Base-by-base conservation (phyloP, 1,140 invertebrate genomes). In the Camponotus vicinus region DNA sequence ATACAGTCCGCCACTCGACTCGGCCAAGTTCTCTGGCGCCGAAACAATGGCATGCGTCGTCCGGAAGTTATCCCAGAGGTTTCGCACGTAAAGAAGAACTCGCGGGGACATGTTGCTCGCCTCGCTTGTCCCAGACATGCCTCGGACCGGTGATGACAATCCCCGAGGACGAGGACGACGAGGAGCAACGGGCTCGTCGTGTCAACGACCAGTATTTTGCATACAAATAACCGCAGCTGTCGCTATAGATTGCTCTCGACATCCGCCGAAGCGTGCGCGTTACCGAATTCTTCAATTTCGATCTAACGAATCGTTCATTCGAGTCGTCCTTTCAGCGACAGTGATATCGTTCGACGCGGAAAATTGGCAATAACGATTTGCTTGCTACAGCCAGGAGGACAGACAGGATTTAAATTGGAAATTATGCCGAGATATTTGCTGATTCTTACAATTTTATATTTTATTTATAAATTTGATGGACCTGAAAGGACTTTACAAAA, bases 21-120 rank as follows among this genome's bases (percentile, higher is more conserved):
- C 71, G 55, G 49, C 61, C 59, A 71, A 88, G 55, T 88, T 83
- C 64, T 18, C 57, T 27, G 61, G 3, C 64, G 27, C 27, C 57
- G 71, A 83, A 70, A 88, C 87, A 88, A 88, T 85, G 69, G 77
- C 34, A 21, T 55, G 63, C 66, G 42, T 87, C 77, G 69, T 69
- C 79, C 34, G 45, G 27, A 88, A 88, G 69, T 88, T 87, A 80
- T 82, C 76, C 85, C 40, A 52, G 8, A 18, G 85, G 79, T 69
- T 52, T 75, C 73, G 55, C 52, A 66, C 27, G 42, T 13, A 49
- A 76, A 67, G 79, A 83, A 83, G 79, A 83, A 83, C 69, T 83
- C 79, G 79, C 11, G 40, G 18, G n/a, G 76, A 45, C 69, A 83
- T 69, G 69, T 73, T 83, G 79, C 79, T 49, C 55, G 79, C 79